Evolutionary conservation across 2,113 vertebrate species (phyloP).

Genomic region (Pseudolaguvia tuberculata): DNA sequence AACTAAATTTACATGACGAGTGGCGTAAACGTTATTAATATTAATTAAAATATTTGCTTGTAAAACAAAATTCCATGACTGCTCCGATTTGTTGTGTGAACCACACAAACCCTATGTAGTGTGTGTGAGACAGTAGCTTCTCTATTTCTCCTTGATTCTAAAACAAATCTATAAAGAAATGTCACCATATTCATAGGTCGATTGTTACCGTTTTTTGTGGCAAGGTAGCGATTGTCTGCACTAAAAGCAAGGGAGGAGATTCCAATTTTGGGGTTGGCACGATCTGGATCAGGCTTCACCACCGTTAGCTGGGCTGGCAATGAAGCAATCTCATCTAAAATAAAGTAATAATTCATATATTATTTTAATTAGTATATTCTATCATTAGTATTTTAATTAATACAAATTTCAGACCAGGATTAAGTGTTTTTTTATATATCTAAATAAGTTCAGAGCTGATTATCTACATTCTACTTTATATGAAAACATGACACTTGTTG

Average conservation of each 20-base stretch:
- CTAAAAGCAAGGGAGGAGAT: conserved; percentile 86
- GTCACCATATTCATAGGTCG: background rate
- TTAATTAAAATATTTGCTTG: no score
- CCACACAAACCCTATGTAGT: background rate
- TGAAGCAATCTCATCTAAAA: conserved; percentile 78
- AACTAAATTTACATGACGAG: no score
- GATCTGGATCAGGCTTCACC: conserved; percentile 79
- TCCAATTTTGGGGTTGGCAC: conserved; percentile 91
- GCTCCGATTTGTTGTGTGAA: no score
- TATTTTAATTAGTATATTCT: no score
- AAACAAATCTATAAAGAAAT: background rate
- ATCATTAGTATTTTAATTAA: no score
- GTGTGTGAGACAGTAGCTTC: background rate
- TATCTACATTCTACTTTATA: background rate
- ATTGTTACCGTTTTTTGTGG: conserved; percentile 82
- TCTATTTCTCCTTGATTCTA: background rate
- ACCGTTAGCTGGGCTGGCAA: conserved; percentile 76
- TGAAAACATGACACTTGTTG: conserved; percentile 25
- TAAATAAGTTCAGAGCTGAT: background rate
- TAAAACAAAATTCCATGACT: no score
- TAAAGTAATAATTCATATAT: conserved; percentile 12
- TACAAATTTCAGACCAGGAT: background rate
- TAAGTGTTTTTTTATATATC: background rate
- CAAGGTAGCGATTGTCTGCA: conserved; percentile 85
- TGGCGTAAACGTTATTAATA: no score